Evolutionary conservation across 2,113 vertebrate genomes (phyloP).

Genomic region (Python bivittatus): DNA sequence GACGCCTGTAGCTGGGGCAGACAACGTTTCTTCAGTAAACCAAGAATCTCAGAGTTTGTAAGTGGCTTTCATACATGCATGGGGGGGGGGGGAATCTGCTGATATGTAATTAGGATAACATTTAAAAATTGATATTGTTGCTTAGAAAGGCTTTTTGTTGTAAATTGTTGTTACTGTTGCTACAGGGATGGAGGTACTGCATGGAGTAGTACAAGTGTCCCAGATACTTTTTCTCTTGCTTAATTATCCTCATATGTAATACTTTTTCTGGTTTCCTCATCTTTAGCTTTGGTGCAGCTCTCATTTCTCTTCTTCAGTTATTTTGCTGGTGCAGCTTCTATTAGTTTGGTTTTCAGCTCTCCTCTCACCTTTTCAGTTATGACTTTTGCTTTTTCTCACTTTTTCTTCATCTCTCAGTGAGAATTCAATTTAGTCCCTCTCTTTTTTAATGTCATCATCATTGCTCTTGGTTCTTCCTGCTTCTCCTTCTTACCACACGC

Average conservation of each 20-base stretch:
- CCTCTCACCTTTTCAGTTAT: not conserved
- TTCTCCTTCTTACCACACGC: not conserved
- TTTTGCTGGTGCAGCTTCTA: not conserved
- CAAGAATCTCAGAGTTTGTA: constrained; percentile 80
- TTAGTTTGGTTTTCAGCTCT: not conserved
- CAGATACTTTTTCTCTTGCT: not conserved
- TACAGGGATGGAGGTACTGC: not conserved
- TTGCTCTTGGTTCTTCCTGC: not conserved
- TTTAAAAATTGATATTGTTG: not conserved
- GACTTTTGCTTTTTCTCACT: not conserved
- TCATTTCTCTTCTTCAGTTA: not conserved
- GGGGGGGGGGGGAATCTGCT: not conserved
- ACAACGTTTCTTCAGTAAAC: constrained; percentile 56
- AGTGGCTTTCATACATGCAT: constrained; percentile 51
- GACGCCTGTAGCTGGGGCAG: constrained; percentile 77
- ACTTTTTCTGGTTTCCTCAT: not conserved
- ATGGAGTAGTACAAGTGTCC: not conserved
- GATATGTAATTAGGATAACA: not conserved
- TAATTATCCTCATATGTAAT: too few relatives aligned
- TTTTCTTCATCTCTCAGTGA: not conserved
- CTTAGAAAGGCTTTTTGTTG: not conserved
- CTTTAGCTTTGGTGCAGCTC: not conserved
- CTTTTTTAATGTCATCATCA: not conserved
- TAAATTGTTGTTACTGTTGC: not conserved
- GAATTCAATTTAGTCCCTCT: not conserved